Conservation (phyloP, 2,888 invertebrate genomes). For the Allacma fusca region DNA sequence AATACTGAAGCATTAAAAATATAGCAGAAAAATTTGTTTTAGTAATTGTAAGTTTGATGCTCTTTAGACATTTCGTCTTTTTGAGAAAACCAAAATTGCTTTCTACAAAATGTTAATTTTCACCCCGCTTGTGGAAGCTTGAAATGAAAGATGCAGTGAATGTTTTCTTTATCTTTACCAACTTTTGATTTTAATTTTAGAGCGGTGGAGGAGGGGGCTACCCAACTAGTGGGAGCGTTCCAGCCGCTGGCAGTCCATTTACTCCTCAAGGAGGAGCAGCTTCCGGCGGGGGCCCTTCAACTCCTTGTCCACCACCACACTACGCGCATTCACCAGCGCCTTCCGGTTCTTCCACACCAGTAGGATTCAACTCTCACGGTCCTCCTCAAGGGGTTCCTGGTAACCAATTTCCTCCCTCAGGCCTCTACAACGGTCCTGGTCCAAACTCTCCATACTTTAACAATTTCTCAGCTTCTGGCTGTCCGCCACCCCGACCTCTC, state of each 20-base stretch:
- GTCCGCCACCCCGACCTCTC: constrained; percentile 59
- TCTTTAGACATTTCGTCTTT: no score
- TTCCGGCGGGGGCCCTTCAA: constrained; percentile 60
- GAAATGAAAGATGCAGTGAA: no score
- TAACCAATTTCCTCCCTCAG: constrained; percentile 63
- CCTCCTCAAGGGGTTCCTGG: constrained; percentile 65
- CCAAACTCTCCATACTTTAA: constrained; percentile 66
- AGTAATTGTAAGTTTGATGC: no score
- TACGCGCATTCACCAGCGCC: constrained; percentile 87
- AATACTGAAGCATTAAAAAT: no score
- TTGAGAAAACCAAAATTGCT: no score
- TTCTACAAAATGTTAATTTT: no score
- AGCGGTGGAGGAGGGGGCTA: constrained; percentile 60
- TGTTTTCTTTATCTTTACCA: no score
- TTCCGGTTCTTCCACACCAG: constrained; percentile 82
- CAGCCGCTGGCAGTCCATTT: constrained; percentile 61
- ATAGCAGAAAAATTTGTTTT: no score
- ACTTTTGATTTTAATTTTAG: constrained; percentile 34
- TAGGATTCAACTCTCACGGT: constrained; percentile 68
- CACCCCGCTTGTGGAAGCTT: no score
- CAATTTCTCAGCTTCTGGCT: constrained; percentile 56
- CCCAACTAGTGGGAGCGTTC: constrained; percentile 57
- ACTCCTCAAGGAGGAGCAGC: constrained; percentile 60
- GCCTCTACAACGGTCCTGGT: constrained; percentile 76
- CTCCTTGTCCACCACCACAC: constrained; percentile 69